These are phyloP conservation scores for Pandion haliaetus DNA, from an alignment of 2,113 vertebrate species.

Conservation along the genomic window DNA sequence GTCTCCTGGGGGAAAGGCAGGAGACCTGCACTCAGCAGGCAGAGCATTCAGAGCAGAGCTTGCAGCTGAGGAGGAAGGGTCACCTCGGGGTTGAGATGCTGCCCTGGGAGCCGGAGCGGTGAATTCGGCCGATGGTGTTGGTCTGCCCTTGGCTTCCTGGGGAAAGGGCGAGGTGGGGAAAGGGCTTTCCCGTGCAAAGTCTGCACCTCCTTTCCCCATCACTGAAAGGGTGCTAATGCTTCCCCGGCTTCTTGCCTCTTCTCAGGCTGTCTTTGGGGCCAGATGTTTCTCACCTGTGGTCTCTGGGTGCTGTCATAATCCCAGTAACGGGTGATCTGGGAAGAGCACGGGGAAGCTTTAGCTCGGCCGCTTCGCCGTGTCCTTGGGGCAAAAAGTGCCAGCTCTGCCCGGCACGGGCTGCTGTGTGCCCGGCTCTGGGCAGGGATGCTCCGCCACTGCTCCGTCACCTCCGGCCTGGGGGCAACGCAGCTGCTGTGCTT, in stretches of 20 bases:
- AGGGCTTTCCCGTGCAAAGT: neutral
- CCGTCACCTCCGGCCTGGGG: neutral
- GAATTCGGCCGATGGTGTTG: neutral
- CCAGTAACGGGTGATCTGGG: neutral
- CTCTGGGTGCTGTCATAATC: neutral
- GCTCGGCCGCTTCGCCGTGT: neutral
- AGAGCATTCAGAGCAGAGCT: fast-evolving
- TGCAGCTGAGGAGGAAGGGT: neutral
- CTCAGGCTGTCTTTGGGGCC: neutral
- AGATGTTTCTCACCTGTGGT: neutral
- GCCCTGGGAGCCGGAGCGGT: neutral
- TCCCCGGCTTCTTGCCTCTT: neutral
- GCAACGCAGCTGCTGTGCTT: fast-evolving
- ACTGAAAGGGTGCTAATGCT: neutral
- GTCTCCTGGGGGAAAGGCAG: neutral
- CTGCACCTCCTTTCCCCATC: neutral
- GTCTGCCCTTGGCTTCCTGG: neutral
- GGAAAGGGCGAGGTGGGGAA: neutral
- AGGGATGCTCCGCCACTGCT: neutral
- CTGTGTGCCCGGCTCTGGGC: too few relatives aligned
- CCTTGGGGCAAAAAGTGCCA: neutral
- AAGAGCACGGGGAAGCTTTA: neutral
- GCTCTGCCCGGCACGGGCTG: neutral
- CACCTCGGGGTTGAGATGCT: neutral
- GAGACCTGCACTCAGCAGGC: neutral